These are phyloP conservation scores for Lithophane socia DNA, from an alignment of 2,888 invertebrate genomes.

Conservation along the genomic window DNA sequence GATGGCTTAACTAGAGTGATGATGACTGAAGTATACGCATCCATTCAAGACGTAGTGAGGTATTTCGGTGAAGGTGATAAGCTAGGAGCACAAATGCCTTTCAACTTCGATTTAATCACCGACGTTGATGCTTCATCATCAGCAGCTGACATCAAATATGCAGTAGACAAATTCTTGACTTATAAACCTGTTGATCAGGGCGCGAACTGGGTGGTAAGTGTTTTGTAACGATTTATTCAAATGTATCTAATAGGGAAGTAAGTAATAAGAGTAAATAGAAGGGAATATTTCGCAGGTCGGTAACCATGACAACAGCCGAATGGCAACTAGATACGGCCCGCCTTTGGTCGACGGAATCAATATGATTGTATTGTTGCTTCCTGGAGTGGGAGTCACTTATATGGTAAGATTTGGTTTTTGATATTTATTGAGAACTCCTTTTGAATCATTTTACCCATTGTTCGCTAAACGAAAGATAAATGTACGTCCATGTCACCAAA, in stretches of 20 bases:
- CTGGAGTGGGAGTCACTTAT: slow-evolving; percentile 94
- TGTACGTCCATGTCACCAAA: background rate
- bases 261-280: slow-evolving; percentile 31
- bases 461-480: background rate
- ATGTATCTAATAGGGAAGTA: slow-evolving; percentile 14
- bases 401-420: slow-evolving; percentile 74
- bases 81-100: slow-evolving; percentile 93
- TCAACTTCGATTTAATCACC: slow-evolving; percentile 94
- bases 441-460: background rate
- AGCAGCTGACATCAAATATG: slow-evolving; percentile 91
- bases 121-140: slow-evolving; percentile 90
- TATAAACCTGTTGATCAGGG: slow-evolving; percentile 91
- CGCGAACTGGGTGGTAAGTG: slow-evolving; percentile 95
- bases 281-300: slow-evolving; percentile 88
- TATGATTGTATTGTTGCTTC: slow-evolving; percentile 93
- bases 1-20: slow-evolving; percentile 90
- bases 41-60: slow-evolving; percentile 90
- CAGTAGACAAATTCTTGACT: slow-evolving; percentile 92
- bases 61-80: slow-evolving; percentile 91
- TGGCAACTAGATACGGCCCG: slow-evolving; percentile 91
- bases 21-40: slow-evolving; percentile 94
- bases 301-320: slow-evolving; percentile 92
- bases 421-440: background rate
- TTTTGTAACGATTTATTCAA: slow-evolving; percentile 15
- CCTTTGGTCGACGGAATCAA: slow-evolving; percentile 93